Base-by-base conservation (phyloP, 23 tunicate genomes). In the Clavelina lepadiformis region DNA sequence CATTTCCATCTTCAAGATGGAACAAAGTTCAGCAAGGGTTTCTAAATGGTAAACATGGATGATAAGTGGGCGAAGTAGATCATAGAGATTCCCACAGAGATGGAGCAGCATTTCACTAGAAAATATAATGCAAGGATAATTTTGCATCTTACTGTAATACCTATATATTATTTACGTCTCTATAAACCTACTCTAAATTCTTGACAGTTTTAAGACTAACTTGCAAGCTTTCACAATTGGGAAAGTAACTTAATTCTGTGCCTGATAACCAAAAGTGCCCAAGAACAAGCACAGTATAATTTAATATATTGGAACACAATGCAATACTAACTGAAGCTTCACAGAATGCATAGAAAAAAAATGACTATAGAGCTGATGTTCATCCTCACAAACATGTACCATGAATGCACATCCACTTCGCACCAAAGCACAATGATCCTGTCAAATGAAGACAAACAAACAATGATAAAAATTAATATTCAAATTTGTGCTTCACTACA, bases 311-410 rank as follows among this genome's bases (percentile, higher is more conserved):
- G 22, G 19, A 20, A 20, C 59, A 53, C 20, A 6, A 7, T 13
- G 24, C 26, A 32, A 23, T 7, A 60, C 77, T 83, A 68, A 83
- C 91, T 94, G 85, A 8, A 94, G 76, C 46, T 79, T 78, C 5
- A 58, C 70, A 1, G 95, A 81, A 1, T 55, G 67, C 5, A 57
- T 46, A 2, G 85, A 75, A 77, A 94, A 86, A 54, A 94, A 94
- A 76, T 94, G 99, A 1, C 80, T 52, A 73, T 65, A 80, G 18
- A 94, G 85, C 70, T 94, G 99, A 70, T 86, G 89, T 67, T 94
- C 99, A 72, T 94, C 99, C 53, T 94, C 96, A 60, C 99, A 94
- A 23, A 94, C 99, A 65, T 94, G 99, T 18, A 94, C 86, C 99
- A 94, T 94, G 63, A 94, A 94, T 7, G 99, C 73, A 67, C 99